Conservation (phyloP, 2,113 vertebrate species). For the Ictidomys tridecemlineatus region DNA sequence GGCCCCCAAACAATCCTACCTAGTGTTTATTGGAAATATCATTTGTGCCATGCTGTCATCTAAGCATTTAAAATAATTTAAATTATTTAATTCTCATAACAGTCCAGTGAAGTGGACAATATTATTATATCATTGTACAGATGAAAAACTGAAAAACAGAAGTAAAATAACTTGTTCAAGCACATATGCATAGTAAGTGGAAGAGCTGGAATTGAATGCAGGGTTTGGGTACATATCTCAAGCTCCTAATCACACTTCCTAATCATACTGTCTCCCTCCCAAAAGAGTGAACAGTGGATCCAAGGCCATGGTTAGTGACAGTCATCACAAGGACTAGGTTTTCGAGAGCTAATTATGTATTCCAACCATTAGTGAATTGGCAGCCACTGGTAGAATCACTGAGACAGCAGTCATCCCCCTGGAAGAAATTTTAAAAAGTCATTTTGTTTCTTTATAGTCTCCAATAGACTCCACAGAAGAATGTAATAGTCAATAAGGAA, state of each 20-base stretch:
- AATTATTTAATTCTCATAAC: conserved; percentile 36
- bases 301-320: not conserved
- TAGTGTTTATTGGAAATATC: conserved; percentile 1
- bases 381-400: not conserved
- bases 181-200: not conserved
- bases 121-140: not conserved
- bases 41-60: not conserved
- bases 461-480: not conserved
- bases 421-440: conserved; percentile 54
- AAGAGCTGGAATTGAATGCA: not conserved
- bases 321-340: too few species aligned
- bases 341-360: not conserved
- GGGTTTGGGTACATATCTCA: not conserved
- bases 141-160: not conserved
- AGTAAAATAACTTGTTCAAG: conserved; percentile 4
- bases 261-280: not conserved
- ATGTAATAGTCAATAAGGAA: conserved; percentile 35
- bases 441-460: conserved; percentile 15
- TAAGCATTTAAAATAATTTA: conserved; percentile 47
- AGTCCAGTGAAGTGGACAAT: not conserved
- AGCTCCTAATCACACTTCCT: not conserved
- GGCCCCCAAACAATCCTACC: not conserved
- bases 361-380: not conserved
- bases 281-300: not conserved
- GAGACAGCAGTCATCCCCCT: not conserved